Base-by-base conservation (phyloP, 2,797 vertebrate species). In the Myripristis murdjan region DNA sequence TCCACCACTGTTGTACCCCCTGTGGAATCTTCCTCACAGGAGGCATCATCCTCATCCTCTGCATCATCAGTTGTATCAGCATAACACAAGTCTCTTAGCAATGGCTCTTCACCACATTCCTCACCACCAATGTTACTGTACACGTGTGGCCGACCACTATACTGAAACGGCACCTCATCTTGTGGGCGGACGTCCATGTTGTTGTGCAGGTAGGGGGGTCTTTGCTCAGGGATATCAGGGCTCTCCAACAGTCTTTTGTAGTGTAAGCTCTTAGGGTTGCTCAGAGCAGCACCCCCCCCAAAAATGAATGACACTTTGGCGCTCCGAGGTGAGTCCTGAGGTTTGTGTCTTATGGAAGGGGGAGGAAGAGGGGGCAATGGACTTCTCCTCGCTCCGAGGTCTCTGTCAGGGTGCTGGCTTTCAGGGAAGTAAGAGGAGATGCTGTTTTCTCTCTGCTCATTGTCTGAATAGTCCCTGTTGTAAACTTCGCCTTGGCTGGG, bases 241-340 rank as follows among this genome's bases (percentile, higher is more conserved):
- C 94, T 96, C 89, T 98, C 97, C 84, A 96, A 81, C 66, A 98
- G 93, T 67, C 95, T 94, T 57, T 98, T 96, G 59, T 98, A 99
- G 74, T 96, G 95, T 43, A 96, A 89, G 67, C 93, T 95, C 76
- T 95, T 96, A 0, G 96, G 89, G 77, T 89, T 83, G 81, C 96
- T 96, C 85, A 97, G 87, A 39, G 90, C 92, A 33, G 96, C 96
- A 80, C 98, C 95, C 60, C 97, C 97, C 70, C 96, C 97, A 78
- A 99, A 99, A 85, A 99, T 99, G 87, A 99, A 99, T 48, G 97
- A 99, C 84, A 99, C 98, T 94, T 99, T 99, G 81, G 98, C 96
- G 87, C 95, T 98, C 88, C 96, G 92, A 4, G 96, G 96, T 52
- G 96, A 97, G 84, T 96, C 96, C 87, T 97, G 96, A 83, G 93